These are phyloP conservation scores for Heterotis niloticus DNA, from an alignment of 2,113 vertebrate species.

Conservation along the genomic window DNA sequence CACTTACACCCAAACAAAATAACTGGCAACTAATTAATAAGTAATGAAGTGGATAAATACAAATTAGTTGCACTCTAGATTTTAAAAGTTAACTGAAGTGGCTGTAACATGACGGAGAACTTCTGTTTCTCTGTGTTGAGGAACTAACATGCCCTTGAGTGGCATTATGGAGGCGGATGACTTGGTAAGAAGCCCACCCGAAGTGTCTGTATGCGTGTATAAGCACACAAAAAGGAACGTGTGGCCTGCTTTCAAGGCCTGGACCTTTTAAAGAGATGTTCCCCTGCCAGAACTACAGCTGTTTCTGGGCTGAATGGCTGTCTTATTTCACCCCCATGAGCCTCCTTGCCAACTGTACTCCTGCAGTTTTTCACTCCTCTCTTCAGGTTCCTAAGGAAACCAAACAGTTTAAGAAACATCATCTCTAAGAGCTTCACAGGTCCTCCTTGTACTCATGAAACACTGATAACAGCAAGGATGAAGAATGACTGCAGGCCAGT, in stretches of 20 bases:
- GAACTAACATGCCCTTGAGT: no score
- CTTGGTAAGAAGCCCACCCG: not conserved
- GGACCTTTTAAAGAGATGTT: conserved; percentile 14
- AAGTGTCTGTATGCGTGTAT: not conserved
- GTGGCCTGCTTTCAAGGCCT: not conserved
- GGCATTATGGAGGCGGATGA: no score
- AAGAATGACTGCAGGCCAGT: not conserved
- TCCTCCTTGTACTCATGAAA: not conserved
- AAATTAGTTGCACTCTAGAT: no score
- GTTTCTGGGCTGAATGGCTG: conserved; percentile 15
- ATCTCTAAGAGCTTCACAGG: not conserved
- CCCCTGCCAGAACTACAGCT: conserved; percentile 14
- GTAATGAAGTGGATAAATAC: no score
- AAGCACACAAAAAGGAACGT: no score
- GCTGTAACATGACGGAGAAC: no score
- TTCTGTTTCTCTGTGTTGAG: no score
- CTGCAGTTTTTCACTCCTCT: conserved; percentile 20
- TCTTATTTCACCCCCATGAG: conserved; percentile 9
- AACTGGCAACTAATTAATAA: no score
- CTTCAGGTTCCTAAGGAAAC: conserved; percentile 33
- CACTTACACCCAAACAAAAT: no score
- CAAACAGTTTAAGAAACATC: not conserved
- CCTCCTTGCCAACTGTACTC: not conserved
- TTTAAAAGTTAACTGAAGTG: no score
- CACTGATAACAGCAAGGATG: not conserved